Base-by-base conservation (phyloP, 2,888 invertebrate genomes). In the Tethea ocularis region DNA sequence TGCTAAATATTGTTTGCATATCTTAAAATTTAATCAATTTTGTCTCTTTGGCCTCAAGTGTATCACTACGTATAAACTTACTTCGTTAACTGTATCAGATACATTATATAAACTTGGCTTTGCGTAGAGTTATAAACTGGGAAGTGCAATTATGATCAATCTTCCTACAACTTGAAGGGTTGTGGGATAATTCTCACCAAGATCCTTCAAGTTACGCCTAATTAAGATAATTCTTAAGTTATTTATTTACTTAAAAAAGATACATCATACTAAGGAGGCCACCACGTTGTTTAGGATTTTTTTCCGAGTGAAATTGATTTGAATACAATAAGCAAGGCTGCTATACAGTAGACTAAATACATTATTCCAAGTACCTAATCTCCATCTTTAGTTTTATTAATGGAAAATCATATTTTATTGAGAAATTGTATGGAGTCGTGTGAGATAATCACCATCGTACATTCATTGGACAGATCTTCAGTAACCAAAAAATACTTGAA, bases 131-230 rank as follows among this genome's bases (percentile, higher is more conserved):
- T 46, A 46, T 20, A 20, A 46, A 46, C 46, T 46, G 46, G 46
- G 46, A 46, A 46, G 46, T 46, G 20, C 46, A 46, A 46, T 46
- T 46, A 46, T 46, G 46, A 46, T 46, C 46, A 46, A 46, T 46
- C 46, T 46, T 46, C 46, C 20, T 10, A 46, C 46, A 46, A 46
- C 46, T 46, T 46, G 8, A 20, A 20, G 46, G 20, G n/a, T n/a
- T n/a, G n/a, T n/a, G n/a, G n/a, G n/a, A n/a, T n/a, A n/a, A n/a
- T n/a, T n/a, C n/a, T n/a, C n/a, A n/a, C n/a, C n/a, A n/a, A n/a
- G n/a, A n/a, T n/a, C n/a, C n/a, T n/a, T n/a, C n/a, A n/a, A n/a
- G n/a, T n/a, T n/a, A n/a, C n/a, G n/a, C n/a, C n/a, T n/a, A n/a
- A n/a, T n/a, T n/a, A n/a, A n/a, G n/a, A n/a, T n/a, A n/a, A n/a